Evolutionary conservation across 37 sponge, comb jelly and placozoan genomes (phyloP).

Genomic region (Oopsacas minuta): DNA sequence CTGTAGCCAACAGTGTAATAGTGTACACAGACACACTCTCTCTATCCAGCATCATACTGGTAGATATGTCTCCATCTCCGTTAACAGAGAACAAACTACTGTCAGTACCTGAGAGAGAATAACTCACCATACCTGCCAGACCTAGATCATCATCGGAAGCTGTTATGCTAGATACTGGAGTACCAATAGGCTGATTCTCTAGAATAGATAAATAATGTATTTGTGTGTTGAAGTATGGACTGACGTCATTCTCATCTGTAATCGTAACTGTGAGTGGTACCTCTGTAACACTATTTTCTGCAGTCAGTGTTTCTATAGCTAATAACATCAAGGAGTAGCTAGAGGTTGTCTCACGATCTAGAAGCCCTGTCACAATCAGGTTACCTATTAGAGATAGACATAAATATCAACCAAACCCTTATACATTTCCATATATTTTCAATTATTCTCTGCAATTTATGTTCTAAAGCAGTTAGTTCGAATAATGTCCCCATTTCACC

Average conservation of each 20-base stretch:
- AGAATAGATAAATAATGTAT: background rate
- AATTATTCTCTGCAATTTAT: too few species aligned
- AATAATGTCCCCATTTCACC: too few species aligned
- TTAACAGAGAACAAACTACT: background rate
- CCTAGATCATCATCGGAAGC: conserved; percentile 22
- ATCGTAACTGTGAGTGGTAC: conserved; percentile 25
- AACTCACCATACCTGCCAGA: background rate
- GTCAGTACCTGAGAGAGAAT: background rate
- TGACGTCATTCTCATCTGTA: conserved; percentile 52
- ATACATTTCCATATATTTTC: too few species aligned
- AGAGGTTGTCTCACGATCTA: conserved; percentile 21
- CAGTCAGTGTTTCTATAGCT: background rate
- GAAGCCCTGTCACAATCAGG: background rate
- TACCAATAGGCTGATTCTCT: conserved; percentile 19
- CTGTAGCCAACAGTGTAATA: background rate
- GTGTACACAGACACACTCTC: background rate
- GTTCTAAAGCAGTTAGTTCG: too few species aligned
- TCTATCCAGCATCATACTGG: background rate
- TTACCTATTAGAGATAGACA: too few species aligned
- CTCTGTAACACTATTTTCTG: background rate
- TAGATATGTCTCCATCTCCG: background rate
- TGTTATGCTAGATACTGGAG: background rate
- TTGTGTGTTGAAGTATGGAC: conserved; percentile 26
- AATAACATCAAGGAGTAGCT: background rate
- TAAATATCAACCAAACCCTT: too few species aligned